Base-by-base conservation (phyloP, 2,797 vertebrate genomes). In the Poeciliopsis gracilis region DNA sequence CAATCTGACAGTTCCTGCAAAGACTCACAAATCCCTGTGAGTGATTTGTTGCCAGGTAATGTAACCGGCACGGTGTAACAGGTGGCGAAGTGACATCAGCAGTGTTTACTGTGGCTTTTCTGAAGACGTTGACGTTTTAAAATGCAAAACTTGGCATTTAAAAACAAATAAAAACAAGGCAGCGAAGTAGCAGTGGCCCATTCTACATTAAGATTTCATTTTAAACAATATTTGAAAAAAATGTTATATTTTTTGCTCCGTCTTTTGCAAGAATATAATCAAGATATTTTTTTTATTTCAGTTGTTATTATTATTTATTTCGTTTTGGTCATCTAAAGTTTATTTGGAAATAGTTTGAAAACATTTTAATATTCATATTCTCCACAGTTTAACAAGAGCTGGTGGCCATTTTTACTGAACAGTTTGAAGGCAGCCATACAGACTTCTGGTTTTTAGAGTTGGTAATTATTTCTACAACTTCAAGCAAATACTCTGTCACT, bases 81-180 rank as follows among this genome's bases (percentile, higher is more conserved):
- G 51, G 76, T 61, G 73, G 72, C 75, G 55, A 75, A 79, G 57
- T 82, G 76, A 49, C 33, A 43, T n/a, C 38, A 43, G 38, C 5
- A 12, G 20, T 67, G 36, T 67, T 25, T 67, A 11, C 61, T 20
- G 59, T 15, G 28, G 30, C 59, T 41, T 41, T 41, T 67, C 63
- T 67, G 20, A 36, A 63, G 59, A 63, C 13, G 33, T 38, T 1
- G 2, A 69, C 23, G 12, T 69, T 41, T 38, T 13, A 2, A 23
- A 41, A 69, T 69, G 66, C 4, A 11, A 67, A 23, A 11, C 23
- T 33, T 67, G 63, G 36, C 9, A 11, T 20, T 67, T 41, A 63
- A 25, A 67, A n/a, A 3, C 3, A 55, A n/a, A 55, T 55, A 4
- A 55, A 55, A 55, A 55, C 33, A 20, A 36, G 18, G 36, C 33